Percentiles rank a stretch among this genome's conserved stretches.
Evolutionary conservation across 1,140 invertebrate genomes (phyloP).

Genomic region (Plodia interpunctella): DNA sequence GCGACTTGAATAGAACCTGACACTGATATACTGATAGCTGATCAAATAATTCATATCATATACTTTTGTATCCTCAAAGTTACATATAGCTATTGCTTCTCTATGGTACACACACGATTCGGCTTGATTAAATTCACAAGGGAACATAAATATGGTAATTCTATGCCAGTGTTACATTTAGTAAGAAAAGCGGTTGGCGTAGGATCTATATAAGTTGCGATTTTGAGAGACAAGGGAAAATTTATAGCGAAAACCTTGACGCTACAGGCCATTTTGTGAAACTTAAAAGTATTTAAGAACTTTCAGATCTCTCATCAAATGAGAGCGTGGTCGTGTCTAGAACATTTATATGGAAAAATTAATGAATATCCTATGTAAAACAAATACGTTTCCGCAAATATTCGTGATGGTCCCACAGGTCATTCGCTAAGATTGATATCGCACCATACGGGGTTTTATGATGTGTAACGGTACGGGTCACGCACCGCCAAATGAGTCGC

Average conservation of each 20-base stretch:
- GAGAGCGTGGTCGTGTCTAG: no score
- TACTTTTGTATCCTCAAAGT: no score
- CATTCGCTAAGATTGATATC: not conserved
- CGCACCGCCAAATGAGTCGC: not conserved
- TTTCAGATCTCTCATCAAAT: no score
- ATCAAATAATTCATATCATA: no score
- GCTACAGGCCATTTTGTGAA: not conserved
- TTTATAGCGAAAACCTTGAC: not conserved
- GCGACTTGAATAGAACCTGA: no score
- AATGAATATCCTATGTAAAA: no score
- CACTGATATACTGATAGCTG: no score
- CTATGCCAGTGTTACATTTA: not conserved
- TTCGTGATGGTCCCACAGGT: not conserved
- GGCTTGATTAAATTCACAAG: conserved; percentile 1
- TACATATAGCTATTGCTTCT: no score
- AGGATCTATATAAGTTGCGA: not conserved
- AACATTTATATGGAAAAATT: no score
- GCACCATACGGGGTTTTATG: not conserved
- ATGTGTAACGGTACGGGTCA: not conserved
- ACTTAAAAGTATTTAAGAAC: no score
- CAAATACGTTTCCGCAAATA: no score
- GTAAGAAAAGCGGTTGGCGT: not conserved
- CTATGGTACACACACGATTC: not conserved
- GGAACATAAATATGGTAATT: conserved; percentile 1
- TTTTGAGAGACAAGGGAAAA: not conserved